Evolutionary conservation across 2,797 vertebrate genomes (phyloP), one percentile per base, ranked within the genome.

Genomic region (Typhlichthys eigenmanni): DNA sequence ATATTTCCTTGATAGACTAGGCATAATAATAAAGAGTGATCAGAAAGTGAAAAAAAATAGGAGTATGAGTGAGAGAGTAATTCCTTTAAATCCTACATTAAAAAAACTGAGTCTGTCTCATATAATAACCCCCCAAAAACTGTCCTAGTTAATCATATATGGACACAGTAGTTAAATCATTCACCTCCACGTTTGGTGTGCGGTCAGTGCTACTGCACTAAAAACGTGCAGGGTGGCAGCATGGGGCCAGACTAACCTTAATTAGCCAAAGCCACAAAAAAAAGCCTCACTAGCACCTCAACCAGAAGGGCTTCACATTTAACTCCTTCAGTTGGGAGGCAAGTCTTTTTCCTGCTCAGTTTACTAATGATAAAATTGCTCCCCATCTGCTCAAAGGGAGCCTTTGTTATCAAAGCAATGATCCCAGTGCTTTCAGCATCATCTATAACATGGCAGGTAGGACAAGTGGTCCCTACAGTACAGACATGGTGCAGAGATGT

Each of bases 331-430:
- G 71, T 74, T 72, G 74, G 75, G 69, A 83, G 70, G 75, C 51
- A 73, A 85, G 74, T 62, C 69, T 69, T 87, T 89, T 74, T 88
- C 85, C 86, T 88, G 81, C 86, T 92, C 89, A 81, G 80, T 91
- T 92, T 90, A 90, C 88, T 89, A 88, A 91, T 90, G 87, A 92
- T 91, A 87, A 89, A 87, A 90, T 86, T 90, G 77, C 81, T 87
- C 76, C 73, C 76, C 65, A 55, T 72, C 72, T 51, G 54, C 81
- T 92, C 70, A 92, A 92, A 90, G 88, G 81, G 60, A 66, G 73
- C 66, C 82, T 90, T 92, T 92, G 90, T 92, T 81, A 46, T 49
- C 49, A 60, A 83, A 80, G 75, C 86, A 84, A 84, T 80, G 81
- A 89, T 87, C 86, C 83, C 71, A 64, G 69, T 74, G 73, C 81